Percentiles rank a stretch among this genome's conserved stretches.
Conservation (phyloP, 2,888 invertebrate species). For the Drosophila birchii region DNA sequence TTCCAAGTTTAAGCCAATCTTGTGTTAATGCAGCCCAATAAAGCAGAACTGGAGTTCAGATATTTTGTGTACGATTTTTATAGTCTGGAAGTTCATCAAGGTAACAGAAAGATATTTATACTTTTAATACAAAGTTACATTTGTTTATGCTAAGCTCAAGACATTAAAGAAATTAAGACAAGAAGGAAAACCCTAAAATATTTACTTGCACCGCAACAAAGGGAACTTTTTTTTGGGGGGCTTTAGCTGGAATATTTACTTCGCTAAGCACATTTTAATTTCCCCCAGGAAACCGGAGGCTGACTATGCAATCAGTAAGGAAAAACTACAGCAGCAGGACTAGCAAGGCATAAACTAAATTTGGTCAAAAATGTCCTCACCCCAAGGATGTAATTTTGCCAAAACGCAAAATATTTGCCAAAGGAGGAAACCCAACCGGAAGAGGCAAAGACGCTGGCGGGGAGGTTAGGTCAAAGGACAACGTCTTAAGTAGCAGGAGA, state of each 20-base stretch:
- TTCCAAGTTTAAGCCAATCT: background rate
- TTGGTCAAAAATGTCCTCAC: slow-evolving; percentile 42
- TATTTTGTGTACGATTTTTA: background rate
- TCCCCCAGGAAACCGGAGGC: slow-evolving; percentile 65
- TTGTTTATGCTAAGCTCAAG: background rate
- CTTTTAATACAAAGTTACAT: no score
- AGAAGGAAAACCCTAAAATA: background rate
- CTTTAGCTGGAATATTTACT: slow-evolving; percentile 14
- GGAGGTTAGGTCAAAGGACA: slow-evolving; percentile 56
- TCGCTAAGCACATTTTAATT: slow-evolving; percentile 65
- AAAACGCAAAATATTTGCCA: slow-evolving; percentile 64
- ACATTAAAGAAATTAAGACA: background rate
- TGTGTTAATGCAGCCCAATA: background rate
- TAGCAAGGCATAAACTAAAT: slow-evolving; percentile 53
- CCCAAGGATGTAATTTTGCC: slow-evolving; percentile 70
- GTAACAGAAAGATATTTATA: background rate
- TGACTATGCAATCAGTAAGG: slow-evolving; percentile 56
- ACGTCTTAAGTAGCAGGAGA: slow-evolving; percentile 58
- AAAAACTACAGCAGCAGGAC: slow-evolving; percentile 29
- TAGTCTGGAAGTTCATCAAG: background rate
- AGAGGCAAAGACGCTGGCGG: slow-evolving; percentile 24
- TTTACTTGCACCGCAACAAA: background rate
- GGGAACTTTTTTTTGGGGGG: slow-evolving; percentile 8
- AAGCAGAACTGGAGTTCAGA: background rate
- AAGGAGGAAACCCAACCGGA: slow-evolving; percentile 15